Evolutionary conservation across 2,113 vertebrate species (phyloP), one percentile per base, ranked within the genome.

Genomic region (Galbula dea): DNA sequence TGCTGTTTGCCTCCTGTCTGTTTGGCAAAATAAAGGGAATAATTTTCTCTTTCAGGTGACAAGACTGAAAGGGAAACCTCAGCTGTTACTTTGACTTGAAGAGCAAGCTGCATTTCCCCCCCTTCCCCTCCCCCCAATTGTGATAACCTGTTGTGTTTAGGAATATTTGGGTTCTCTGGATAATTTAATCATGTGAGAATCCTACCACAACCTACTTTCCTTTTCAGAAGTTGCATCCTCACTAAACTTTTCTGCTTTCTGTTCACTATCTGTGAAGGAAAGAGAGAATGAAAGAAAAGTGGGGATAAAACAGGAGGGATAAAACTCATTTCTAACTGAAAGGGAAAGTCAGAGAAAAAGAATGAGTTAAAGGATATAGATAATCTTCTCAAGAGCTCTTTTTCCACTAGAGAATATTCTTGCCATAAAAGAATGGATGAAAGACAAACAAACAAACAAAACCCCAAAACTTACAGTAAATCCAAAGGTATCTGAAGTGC

Each of bases 1-100:
- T 96, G 90, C 85, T 93, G 34, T 95, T 98, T 97, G 80, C 86
- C 83, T 97, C 93, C 95, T 97, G 79, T 96, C 96, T 97, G 72
- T 95, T 96, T 2, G 2, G 79, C 36, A 96, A 97, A 97, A 94
- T 95, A 96, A 97, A 97, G 69, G 93, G 88, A 94, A 91, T 91
- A 3, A 94, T 97, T 97, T 97, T 97, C 92, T 96, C 66, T 94
- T 97, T 62, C 41, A 95, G 59, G 36, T 96, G 94, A 96, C 86
- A 96, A 84, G 74, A 79, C 75, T 94, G 80, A 90, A 96, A 96
- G 94, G 67, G 61, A 96, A 96, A 51, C 39, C 65, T 94, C 83
- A 52, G 36, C 15, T 29, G 51, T 72, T 75, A 27, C 49, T 82
- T 69, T 90, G 68, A 22, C 32, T 90, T 79, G 29, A 74, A 76